These are phyloP conservation scores for Hycleus phaleratus DNA, from an alignment of 1,140 invertebrate genomes.

Conservation along the genomic window DNA sequence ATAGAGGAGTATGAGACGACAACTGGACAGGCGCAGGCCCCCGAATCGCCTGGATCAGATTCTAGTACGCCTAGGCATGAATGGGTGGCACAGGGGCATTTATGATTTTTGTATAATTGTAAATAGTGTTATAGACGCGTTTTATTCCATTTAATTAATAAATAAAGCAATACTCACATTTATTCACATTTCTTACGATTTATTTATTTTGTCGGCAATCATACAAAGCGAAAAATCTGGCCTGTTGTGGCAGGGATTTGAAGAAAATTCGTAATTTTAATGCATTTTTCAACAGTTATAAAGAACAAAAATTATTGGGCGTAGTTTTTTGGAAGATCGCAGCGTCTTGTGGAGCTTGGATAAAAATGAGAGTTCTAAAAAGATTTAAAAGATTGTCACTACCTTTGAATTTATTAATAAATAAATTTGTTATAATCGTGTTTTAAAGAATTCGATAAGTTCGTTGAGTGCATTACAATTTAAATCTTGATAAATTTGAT, in stretches of 20 bases:
- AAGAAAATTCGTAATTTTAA: slow-evolving; percentile 17
- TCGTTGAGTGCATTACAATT: too few relatives aligned
- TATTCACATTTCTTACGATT: background rate
- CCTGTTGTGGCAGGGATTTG: slow-evolving; percentile 11
- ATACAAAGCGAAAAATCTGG: slow-evolving; percentile 15
- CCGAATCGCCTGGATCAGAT: slow-evolving; percentile 19
- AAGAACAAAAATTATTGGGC: slow-evolving; percentile 27
- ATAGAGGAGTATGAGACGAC: slow-evolving; percentile 22
- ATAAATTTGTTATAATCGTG: too few relatives aligned
- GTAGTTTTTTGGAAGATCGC: slow-evolving; percentile 24
- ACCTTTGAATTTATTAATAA: too few relatives aligned
- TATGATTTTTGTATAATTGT: slow-evolving; percentile 1
- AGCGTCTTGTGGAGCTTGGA: slow-evolving; percentile 18
- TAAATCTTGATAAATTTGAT: background rate
- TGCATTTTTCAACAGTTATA: slow-evolving; percentile 27
- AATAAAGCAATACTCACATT: background rate
- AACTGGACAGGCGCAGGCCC: slow-evolving; percentile 11
- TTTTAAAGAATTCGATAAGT: too few relatives aligned
- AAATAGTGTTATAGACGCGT: too few relatives aligned
- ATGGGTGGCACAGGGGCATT: slow-evolving; percentile 25
- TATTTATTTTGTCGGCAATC: background rate
- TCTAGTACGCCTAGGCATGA: slow-evolving; percentile 25
- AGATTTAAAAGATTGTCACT: slow-evolving; percentile 24
- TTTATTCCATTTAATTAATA: too few relatives aligned
- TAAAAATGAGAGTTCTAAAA: slow-evolving; percentile 17